Evolutionary conservation across 2,888 invertebrate genomes (phyloP), one percentile per base, ranked within the genome.

Genomic region (Gortyna flavago): DNA sequence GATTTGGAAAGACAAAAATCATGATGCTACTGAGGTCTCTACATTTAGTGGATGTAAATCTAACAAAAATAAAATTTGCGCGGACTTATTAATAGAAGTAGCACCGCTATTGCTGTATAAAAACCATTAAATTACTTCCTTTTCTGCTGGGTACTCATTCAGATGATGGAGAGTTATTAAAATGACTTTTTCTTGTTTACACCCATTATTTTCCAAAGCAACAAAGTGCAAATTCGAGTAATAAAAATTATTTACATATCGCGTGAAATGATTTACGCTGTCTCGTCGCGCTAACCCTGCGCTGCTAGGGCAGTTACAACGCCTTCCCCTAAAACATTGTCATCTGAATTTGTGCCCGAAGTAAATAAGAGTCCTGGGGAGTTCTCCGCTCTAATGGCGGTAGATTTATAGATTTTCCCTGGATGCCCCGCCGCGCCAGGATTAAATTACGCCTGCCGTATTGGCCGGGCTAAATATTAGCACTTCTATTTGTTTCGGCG

Each of bases 291-390:
- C 44, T 94, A 96, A 89, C 96, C 96, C 96, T 96, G 92, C 80
- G 79, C 81, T 85, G 87, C 91, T 90, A 91, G 94, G 95, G 94
- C 95, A 95, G 95, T 95, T 94, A 95, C 95, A 93, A 93, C 94
- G 94, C 94, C 95, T 96, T 96, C 96, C 96, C 96, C 96, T 95
- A 96, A 96, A 96, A 96, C 96, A 96, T 96, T 96, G 96, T 96
- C 96, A 96, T 96, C 96, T 96, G 96, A 96, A 96, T 96, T 96
- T 95, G 96, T 96, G 96, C 96, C 94, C 96, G 95, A 93, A 96
- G 96, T 96, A 96, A 96, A 96, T 96, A 96, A 96, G 96, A 96
- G 95, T 96, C 95, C 95, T 92, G 95, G 96, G 96, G 96, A 95
- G 96, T 94, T 92, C 89, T 90, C 85, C 87, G 83, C 91, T 94